Evolutionary conservation across 2,797 vertebrate species (phyloP).

Genomic region (Hydrocynus forskahlii): DNA sequence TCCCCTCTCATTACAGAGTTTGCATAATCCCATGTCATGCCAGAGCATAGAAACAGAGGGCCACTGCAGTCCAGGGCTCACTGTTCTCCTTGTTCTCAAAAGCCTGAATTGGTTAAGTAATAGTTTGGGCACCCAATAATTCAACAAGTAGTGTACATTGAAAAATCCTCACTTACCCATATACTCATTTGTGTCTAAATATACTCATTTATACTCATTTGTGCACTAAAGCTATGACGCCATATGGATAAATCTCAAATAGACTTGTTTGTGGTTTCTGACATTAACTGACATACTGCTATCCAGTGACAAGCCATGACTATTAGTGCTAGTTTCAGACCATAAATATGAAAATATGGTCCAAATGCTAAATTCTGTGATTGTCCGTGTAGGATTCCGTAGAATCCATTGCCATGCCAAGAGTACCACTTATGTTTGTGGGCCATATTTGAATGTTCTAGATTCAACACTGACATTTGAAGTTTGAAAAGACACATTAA

Average conservation of each 20-base stretch:
- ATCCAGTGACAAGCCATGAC: background rate
- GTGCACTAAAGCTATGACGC: background rate
- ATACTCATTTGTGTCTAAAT: no score
- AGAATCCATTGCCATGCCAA: no score
- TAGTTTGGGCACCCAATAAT: no score
- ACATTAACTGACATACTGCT: background rate
- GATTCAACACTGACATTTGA: background rate
- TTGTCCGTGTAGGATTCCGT: no score
- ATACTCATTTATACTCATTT: no score
- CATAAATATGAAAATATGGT: no score
- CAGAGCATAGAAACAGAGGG: background rate
- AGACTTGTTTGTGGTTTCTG: background rate
- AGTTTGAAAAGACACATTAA: background rate
- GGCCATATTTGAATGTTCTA: no score
- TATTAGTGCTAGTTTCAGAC: background rate
- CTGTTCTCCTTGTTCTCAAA: no score
- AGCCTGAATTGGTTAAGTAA: no score
- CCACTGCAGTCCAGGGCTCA: background rate
- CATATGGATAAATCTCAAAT: background rate
- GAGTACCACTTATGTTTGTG: no score
- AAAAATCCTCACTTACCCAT: no score
- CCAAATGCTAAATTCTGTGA: background rate
- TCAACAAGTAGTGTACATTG: no score
- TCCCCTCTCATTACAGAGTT: background rate
- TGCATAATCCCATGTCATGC: background rate